Evolutionary conservation across 2,797 vertebrate species (phyloP).

Genomic region (Allobates femoralis): DNA sequence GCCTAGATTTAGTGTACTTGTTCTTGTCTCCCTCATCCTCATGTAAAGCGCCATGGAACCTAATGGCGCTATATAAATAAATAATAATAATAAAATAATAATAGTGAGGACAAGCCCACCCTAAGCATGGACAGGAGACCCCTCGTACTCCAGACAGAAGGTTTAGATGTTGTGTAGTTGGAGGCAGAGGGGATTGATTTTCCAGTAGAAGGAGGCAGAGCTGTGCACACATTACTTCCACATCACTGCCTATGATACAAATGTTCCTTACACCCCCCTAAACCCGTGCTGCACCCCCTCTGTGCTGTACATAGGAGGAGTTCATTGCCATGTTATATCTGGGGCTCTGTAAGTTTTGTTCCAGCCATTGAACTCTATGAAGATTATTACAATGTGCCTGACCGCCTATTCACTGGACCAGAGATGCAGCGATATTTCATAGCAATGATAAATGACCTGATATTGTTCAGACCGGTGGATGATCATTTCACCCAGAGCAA

Average conservation of each 20-base stretch:
- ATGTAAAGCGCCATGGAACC: no score
- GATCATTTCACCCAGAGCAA: not conserved
- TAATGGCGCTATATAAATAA: no score
- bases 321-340: not conserved
- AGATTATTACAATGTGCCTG: not conserved
- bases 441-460: not conserved
- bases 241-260: not conserved
- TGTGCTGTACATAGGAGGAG: not conserved
- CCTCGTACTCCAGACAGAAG: no score
- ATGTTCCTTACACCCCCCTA: not conserved
- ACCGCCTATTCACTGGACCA: not conserved
- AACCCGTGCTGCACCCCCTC: no score
- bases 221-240: slow-evolving; percentile 1
- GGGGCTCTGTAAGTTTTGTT: not conserved
- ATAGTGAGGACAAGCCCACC: no score
- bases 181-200: slow-evolving; percentile 1
- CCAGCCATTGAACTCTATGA: not conserved
- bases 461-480: not conserved
- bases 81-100: no score
- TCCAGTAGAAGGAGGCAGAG: not conserved
- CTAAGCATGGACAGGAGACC: not conserved
- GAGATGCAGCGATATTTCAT: not conserved
- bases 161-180: not conserved
- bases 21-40: no score
- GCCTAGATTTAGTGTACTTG: no score